Conservation (phyloP, 2,113 vertebrate species). For the Astatoreochromis straeleni region DNA sequence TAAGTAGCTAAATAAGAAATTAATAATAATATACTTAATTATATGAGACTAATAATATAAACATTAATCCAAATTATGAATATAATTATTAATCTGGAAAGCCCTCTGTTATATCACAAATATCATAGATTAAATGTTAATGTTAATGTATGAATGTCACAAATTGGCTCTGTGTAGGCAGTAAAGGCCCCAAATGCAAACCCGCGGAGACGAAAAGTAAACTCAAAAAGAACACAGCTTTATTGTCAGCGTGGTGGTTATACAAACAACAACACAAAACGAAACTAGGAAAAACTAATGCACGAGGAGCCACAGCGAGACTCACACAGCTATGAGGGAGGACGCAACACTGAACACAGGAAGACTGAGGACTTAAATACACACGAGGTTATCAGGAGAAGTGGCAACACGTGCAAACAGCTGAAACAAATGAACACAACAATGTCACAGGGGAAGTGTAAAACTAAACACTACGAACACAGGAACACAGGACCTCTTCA, state of each 20-base stretch:
- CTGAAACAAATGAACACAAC: not conserved
- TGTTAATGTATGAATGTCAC: not conserved
- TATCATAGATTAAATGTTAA: not conserved
- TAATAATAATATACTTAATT: not conserved
- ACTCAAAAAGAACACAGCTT: not conserved
- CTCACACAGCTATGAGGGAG: not conserved
- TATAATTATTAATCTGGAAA: not conserved
- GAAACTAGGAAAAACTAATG: not conserved
- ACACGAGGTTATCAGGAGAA: not conserved
- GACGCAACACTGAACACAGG: not conserved
- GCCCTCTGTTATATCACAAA: no score
- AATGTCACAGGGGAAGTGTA: not conserved
- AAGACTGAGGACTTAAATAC: not conserved
- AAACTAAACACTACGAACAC: not conserved
- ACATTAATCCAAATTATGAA: not conserved
- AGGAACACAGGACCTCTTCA: not conserved
- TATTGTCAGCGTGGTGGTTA: not conserved
- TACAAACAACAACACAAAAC: not conserved
- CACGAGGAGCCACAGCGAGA: not conserved
- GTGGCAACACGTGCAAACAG: not conserved
- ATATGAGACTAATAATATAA: not conserved
- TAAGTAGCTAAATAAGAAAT: not conserved
- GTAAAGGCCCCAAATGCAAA: not conserved
- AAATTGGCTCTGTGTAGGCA: not conserved
- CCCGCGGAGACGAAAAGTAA: fast-evolving